A percentile compares a stretch with the other conserved stretches of the same genome.
Conservation (phyloP, 2,888 invertebrate genomes). For the Chrysodeixis includens region DNA sequence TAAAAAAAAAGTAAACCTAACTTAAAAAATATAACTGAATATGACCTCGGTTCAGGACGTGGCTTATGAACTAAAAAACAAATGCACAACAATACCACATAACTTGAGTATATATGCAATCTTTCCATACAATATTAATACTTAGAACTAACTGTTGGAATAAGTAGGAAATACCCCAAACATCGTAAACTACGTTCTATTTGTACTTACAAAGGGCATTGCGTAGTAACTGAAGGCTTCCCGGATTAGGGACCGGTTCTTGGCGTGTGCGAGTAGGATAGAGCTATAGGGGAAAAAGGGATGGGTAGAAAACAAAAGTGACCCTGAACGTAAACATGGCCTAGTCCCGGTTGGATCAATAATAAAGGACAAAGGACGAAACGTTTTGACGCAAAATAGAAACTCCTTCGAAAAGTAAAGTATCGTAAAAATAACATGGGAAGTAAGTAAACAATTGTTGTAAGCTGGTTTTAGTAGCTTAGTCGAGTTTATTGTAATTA, state of each 20-base stretch:
- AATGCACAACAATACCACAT: slow-evolving; percentile 20
- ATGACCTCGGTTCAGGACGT: slow-evolving; percentile 25
- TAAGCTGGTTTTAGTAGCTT: background rate
- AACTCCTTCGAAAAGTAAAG: slow-evolving; percentile 17
- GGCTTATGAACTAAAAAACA: background rate
- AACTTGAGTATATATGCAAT: background rate
- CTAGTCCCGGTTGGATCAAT: slow-evolving; percentile 73
- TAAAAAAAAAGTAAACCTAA: slow-evolving; percentile 21
- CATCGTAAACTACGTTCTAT: slow-evolving; percentile 24
- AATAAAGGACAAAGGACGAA: slow-evolving; percentile 56
- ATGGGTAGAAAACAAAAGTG: slow-evolving; percentile 72
- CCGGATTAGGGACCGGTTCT: slow-evolving; percentile 59
- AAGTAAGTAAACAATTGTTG: background rate
- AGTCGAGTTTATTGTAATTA: background rate
- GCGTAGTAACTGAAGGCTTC: slow-evolving; percentile 47
- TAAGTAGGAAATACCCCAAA: slow-evolving; percentile 15
- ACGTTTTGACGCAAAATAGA: slow-evolving; percentile 36
- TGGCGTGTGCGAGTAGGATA: slow-evolving; percentile 65
- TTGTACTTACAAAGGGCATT: slow-evolving; percentile 11
- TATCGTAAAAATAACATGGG: too few species aligned
- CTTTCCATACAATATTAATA: slow-evolving; percentile 18
- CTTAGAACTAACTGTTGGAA: slow-evolving; percentile 21
- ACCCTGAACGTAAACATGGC: slow-evolving; percentile 76
- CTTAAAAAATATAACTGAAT: slow-evolving; percentile 19
- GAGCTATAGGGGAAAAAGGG: slow-evolving; percentile 57